phyloP scores from a whole-genome alignment of 2,888 invertebrate species.

The Metacarcinus magister region DNA sequence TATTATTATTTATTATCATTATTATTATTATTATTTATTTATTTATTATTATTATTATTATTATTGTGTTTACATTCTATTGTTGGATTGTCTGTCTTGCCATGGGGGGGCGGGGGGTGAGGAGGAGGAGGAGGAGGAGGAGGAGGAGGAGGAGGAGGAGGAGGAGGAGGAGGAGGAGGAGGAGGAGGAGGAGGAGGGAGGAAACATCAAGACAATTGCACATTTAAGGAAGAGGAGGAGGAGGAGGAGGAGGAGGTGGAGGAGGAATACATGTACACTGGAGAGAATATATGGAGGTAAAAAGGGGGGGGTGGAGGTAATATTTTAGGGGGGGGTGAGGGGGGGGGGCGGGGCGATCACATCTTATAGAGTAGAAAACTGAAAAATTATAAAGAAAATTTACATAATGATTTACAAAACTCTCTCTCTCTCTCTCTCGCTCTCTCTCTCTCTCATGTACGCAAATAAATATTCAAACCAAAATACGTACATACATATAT shows the following conservation, averaged over 20 bases:
- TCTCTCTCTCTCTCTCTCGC: too few species aligned
- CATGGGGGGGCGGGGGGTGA: not conserved
- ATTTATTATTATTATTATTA: not conserved
- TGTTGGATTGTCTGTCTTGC: not conserved
- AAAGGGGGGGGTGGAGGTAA: not conserved
- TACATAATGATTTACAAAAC: too few species aligned
- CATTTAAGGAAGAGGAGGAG: not conserved
- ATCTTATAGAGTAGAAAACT: too few species aligned
- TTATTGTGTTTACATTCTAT: constrained; percentile 38
- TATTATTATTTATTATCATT: not conserved
- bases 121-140: not conserved
- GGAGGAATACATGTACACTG: too few species aligned
- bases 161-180: not conserved
- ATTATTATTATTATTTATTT: too few species aligned
- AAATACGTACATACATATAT: too few species aligned
- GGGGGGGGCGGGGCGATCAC: not conserved
- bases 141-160: not conserved
- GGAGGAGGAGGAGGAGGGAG: not conserved
- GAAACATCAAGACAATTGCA: not conserved
- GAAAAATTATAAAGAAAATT: too few species aligned
- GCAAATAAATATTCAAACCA: not conserved
- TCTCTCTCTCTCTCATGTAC: not conserved
- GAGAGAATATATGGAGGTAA: not conserved
- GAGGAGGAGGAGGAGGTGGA: not conserved
- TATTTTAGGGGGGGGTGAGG: not conserved